Evolutionary conservation across 2,113 vertebrate genomes (phyloP), one percentile per base, ranked within the genome.

Genomic region (Hyperopisus bebe): DNA sequence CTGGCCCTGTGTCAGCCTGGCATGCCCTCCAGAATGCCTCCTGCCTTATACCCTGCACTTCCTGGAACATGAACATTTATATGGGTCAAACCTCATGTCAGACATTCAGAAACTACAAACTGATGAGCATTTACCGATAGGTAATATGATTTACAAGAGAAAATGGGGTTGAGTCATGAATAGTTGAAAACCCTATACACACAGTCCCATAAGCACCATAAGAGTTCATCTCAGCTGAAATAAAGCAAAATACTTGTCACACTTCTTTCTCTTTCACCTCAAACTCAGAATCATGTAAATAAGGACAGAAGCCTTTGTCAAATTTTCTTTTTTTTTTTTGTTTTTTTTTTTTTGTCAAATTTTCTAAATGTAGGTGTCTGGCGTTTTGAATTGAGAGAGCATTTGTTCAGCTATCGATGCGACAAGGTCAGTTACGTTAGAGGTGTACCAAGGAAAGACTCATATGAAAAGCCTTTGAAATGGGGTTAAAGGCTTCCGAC

Each of bases 341-440:
- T n/a, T n/a, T n/a, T n/a, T n/a, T n/a, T n/a, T n/a, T n/a, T n/a
- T 77, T 39, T 17, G 66, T 74, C 13, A 39, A 39, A 6, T 77
- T 85, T 31, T 85, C 15, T n/a, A 50, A 85, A 85, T 47, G 31
- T 39, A 77, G 15, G 5, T 17, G 11, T 77, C 35, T 77, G 15
- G 13, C 13, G 3, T 74, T 74, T n/a, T 74, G 66, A 35, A 27
- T 74, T 2, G 66, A 42, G 24, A 15, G 82, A 46, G 39, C 15
- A n/a, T 87, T 89, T 85, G 77, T 31, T 83, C 88, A 91, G 83
- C 90, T 91, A 44, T 91, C 85, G 44, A 66, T n/a, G 62, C 50
- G 70, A 77, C 88, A 90, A 91, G 92, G 91, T 91, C 89, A 90
- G 89, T 31, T 86, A 91, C 90, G 89, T 91, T 91, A 91, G 50